A percentile compares a stretch with the other conserved stretches of the same genome.
phyloP scores from a whole-genome alignment of 2,888 invertebrate genomes.

The Atherix ibis region DNA sequence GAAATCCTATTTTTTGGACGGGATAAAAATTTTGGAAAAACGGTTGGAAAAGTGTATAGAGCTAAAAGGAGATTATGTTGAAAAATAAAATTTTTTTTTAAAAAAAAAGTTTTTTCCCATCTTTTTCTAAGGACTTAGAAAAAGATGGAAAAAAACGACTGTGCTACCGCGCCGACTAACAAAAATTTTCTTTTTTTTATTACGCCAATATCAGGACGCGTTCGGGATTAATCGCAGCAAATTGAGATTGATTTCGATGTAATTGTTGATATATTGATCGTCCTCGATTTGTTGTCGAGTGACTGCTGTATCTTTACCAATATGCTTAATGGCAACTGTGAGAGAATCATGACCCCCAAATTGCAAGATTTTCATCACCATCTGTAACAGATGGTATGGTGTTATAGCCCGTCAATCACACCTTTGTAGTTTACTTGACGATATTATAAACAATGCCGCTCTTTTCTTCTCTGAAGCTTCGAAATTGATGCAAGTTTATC shows the following conservation, averaged over 20 bases:
- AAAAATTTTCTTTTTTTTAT: too few relatives aligned
- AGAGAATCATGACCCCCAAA: constrained; percentile 14
- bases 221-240: constrained; percentile 20
- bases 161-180: too few relatives aligned
- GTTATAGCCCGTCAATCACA: constrained; percentile 18
- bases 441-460: constrained; percentile 16
- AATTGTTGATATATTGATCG: constrained; percentile 14
- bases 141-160: too few relatives aligned
- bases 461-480: constrained; percentile 10
- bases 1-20: too few relatives aligned
- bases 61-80: too few relatives aligned
- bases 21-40: too few relatives aligned
- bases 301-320: constrained; percentile 17
- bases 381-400: constrained; percentile 22
- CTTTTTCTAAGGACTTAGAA: too few relatives aligned
- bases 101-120: too few relatives aligned
- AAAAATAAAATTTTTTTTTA: too few relatives aligned
- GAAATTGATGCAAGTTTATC: constrained; percentile 13
- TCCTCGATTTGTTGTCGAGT: constrained; percentile 19
- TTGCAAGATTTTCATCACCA: constrained; percentile 24
- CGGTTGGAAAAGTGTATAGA: too few relatives aligned
- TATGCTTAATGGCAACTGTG: constrained; percentile 16
- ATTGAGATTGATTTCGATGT: constrained; percentile 15
- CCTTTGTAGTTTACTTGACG: constrained; percentile 14
- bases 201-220: constrained; percentile 23